Percentiles rank a stretch among this genome's conserved stretches.
phyloP scores from a whole-genome alignment of 2,797 vertebrate genomes.

The Poliocrania exsul region DNA sequence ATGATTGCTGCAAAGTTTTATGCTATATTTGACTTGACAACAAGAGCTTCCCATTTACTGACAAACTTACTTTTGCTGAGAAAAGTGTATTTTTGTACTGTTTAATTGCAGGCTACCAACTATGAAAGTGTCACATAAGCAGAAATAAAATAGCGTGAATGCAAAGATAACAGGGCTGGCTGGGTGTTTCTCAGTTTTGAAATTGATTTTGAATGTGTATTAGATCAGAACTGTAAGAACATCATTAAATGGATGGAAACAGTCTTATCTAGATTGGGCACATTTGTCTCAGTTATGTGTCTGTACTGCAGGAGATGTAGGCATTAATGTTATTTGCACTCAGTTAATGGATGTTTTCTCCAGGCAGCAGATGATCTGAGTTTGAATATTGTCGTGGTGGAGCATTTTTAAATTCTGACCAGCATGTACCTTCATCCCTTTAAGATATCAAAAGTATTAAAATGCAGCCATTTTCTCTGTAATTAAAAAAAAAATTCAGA shows the following conservation, averaged over 20 bases:
- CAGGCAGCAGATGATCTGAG: conserved; percentile 46
- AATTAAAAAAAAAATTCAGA: conserved; percentile 34
- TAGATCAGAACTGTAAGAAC: conserved; percentile 60
- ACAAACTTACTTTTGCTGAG: not conserved
- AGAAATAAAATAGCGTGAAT: conserved; percentile 18
- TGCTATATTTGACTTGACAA: not conserved
- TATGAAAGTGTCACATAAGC: conserved; percentile 13
- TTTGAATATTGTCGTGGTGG: conserved; percentile 50
- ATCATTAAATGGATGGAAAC: conserved; percentile 54
- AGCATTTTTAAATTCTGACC: conserved; percentile 35
- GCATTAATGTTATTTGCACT: conserved; percentile 41
- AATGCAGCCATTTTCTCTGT: not conserved
- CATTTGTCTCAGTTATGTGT: conserved; percentile 44
- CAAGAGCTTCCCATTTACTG: not conserved
- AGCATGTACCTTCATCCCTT: not conserved
- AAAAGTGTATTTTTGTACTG: not conserved
- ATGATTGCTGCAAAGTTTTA: not conserved
- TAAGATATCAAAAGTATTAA: conserved; percentile 39
- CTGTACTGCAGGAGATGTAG: conserved; percentile 37
- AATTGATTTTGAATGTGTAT: conserved; percentile 12
- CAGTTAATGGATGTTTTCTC: conserved; percentile 57
- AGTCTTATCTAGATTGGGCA: conserved; percentile 5
- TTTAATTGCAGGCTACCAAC: not conserved
- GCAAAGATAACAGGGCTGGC: not conserved
- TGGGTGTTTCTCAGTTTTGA: conserved; percentile 55